A percentile compares a stretch with the other conserved stretches of the same genome.
Conservation (phyloP, 2,888 invertebrate genomes). For the Leptinotarsa juncta region DNA sequence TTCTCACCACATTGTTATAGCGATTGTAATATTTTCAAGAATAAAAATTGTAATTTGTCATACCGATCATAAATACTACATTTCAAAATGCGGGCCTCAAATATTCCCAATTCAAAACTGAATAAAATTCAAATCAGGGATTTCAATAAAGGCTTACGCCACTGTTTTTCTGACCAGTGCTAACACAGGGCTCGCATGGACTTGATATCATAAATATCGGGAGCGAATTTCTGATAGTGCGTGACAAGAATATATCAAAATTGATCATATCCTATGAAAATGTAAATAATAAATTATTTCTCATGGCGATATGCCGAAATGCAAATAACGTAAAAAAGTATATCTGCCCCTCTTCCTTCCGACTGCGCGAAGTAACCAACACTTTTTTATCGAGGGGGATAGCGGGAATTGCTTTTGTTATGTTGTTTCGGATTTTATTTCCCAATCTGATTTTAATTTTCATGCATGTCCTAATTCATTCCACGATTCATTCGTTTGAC, state of each 20-base stretch:
- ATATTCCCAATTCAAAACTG: no score
- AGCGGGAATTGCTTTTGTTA: background rate
- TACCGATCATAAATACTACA: no score
- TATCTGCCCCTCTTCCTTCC: background rate
- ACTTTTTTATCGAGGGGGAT: background rate
- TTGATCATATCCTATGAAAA: constrained; percentile 4
- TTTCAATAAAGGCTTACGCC: background rate
- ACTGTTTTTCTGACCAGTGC: constrained; percentile 15
- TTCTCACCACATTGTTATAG: no score
- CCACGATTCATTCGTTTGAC: no score
- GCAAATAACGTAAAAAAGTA: background rate
- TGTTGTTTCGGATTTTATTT: no score
- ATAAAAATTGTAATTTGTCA: no score
- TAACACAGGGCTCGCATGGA: background rate
- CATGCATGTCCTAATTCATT: no score
- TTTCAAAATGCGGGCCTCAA: no score
- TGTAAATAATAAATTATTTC: constrained; percentile 19
- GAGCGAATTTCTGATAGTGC: constrained; percentile 14
- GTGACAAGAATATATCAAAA: constrained; percentile 20
- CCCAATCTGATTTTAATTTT: no score
- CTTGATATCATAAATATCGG: constrained; percentile 9
- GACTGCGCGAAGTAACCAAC: background rate
- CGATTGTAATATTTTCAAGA: no score
- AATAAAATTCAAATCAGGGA: no score
- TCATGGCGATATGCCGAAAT: background rate